Percentiles rank a stretch among this genome's conserved stretches.
These are phyloP conservation scores for Petrophora chlorosata DNA, from an alignment of 2,888 invertebrate species.

Conservation along the genomic window DNA sequence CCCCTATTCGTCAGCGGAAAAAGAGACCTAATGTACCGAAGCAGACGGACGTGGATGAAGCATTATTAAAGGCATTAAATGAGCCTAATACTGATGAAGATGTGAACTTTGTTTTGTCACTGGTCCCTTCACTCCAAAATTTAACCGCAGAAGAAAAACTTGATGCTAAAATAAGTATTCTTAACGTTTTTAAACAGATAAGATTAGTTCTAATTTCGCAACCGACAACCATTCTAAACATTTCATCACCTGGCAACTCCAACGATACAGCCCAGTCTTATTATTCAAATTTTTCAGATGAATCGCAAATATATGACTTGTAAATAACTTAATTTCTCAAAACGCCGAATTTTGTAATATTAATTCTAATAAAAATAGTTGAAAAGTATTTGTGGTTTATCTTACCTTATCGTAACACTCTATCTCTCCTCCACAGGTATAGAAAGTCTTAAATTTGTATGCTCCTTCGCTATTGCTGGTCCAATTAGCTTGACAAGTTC, in stretches of 20 bases:
- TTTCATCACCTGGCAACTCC: slow-evolving; percentile 4
- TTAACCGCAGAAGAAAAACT: slow-evolving; percentile 25
- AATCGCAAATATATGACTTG: slow-evolving; percentile 2
- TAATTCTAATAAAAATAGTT: slow-evolving; percentile 3
- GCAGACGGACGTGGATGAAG: slow-evolving; percentile 19
- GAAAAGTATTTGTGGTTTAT: not conserved
- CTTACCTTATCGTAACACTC: not conserved
- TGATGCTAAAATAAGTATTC: slow-evolving; percentile 23
- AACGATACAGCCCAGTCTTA: slow-evolving; percentile 2
- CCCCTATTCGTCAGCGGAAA: slow-evolving; percentile 14
- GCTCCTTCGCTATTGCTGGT: slow-evolving; percentile 1
- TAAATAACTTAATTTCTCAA: slow-evolving; percentile 1
- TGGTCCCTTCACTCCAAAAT: slow-evolving; percentile 21
- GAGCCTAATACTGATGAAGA: slow-evolving; percentile 21
- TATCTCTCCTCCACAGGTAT: slow-evolving; percentile 7
- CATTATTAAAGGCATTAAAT: slow-evolving; percentile 24
- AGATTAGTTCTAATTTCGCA: not conserved
- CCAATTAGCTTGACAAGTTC: slow-evolving; percentile 12
- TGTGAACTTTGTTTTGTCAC: slow-evolving; percentile 20
- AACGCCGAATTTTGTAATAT: slow-evolving; percentile 1
- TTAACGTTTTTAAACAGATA: slow-evolving; percentile 24
- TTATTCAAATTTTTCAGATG: slow-evolving; percentile 3
- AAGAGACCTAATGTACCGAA: slow-evolving; percentile 6
- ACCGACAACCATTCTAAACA: slow-evolving; percentile 13
- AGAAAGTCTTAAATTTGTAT: slow-evolving; percentile 11